These are phyloP conservation scores for Exephanes ischioxanthus DNA, from an alignment of 2,888 invertebrate genomes.

Conservation along the genomic window DNA sequence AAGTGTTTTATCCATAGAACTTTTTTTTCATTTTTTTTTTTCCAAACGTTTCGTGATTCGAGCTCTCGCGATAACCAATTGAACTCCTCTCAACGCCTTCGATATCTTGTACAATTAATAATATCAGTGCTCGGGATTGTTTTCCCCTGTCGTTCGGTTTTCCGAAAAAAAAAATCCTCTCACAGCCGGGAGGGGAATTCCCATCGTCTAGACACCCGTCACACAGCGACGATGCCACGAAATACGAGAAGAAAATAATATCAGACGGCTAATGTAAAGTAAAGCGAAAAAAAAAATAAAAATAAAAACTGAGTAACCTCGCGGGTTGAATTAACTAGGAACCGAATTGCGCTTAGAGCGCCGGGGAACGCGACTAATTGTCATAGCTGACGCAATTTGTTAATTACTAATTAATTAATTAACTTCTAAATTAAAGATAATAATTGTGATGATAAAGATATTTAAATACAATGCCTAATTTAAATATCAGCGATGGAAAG, in stretches of 20 bases:
- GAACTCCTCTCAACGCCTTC: constrained; percentile 12
- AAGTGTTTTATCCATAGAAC: constrained; percentile 3
- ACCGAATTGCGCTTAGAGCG: constrained; percentile 67
- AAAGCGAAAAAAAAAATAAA: constrained; percentile 72
- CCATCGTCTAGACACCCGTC: constrained; percentile 11
- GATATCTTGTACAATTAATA: constrained; percentile 30
- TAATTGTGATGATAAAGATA: constrained; percentile 33
- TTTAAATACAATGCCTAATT: constrained; percentile 8
- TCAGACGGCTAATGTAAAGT: constrained; percentile 12
- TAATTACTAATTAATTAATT: not conserved
- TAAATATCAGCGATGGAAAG: not conserved
- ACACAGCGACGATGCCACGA: constrained; percentile 41
- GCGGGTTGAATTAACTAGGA: constrained; percentile 73
- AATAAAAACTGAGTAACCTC: constrained; percentile 63
- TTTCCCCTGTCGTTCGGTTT: constrained; percentile 35
- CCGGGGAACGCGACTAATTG: constrained; percentile 20
- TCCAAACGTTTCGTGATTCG: constrained; percentile 17
- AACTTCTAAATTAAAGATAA: constrained; percentile 33
- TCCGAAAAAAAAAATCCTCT: constrained; percentile 45
- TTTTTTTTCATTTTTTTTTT: not conserved
- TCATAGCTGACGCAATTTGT: constrained; percentile 21
- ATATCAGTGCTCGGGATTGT: constrained; percentile 46
- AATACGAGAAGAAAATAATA: constrained; percentile 34
- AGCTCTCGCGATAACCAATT: constrained; percentile 18
- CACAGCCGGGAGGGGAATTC: constrained; percentile 33